phyloP scores from a whole-genome alignment of 1,140 invertebrate species.

The Drosophila kurseongensis region DNA sequence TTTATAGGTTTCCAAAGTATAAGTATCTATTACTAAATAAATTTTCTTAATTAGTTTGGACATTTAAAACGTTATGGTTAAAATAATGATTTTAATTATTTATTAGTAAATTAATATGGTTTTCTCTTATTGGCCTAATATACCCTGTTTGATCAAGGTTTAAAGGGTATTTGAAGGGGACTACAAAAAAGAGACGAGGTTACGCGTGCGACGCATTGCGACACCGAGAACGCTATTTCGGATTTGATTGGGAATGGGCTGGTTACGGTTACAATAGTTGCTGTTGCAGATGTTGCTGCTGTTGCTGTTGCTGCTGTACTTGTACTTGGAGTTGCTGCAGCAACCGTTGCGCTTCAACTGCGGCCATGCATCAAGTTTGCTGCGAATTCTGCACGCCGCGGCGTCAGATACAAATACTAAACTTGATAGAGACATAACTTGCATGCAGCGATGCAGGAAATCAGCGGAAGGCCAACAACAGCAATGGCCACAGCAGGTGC shows the following conservation, averaged over 20 bases:
- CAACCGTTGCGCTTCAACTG: constrained; percentile 52
- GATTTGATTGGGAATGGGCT: constrained; percentile 30
- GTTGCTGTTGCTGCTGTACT: constrained; percentile 47
- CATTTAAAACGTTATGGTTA: too few species aligned
- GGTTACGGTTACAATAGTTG: constrained; percentile 61
- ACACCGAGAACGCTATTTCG: constrained; percentile 36
- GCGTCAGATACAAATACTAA: constrained; percentile 57
- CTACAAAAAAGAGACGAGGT: constrained; percentile 31
- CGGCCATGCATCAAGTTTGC: constrained; percentile 35
- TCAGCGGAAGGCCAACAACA: constrained; percentile 32
- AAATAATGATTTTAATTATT: too few species aligned
- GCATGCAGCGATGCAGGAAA: constrained; percentile 61
- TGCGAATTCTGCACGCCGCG: constrained; percentile 44
- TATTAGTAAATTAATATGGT: too few species aligned
- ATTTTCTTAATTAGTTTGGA: neutral
- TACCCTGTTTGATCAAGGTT: neutral
- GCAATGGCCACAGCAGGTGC: constrained; percentile 26
- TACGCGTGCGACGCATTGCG: constrained; percentile 63
- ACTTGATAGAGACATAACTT: constrained; percentile 62
- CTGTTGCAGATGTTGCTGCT: constrained; percentile 30
- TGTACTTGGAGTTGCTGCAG: constrained; percentile 26
- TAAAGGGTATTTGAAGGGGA: constrained; percentile 15
- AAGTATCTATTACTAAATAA: too few species aligned
- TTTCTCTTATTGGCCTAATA: too few species aligned
- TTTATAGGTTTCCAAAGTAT: too few species aligned